Evolutionary conservation across 2,888 invertebrate species (phyloP).

Genomic region (Yponomeuta malinellus): DNA sequence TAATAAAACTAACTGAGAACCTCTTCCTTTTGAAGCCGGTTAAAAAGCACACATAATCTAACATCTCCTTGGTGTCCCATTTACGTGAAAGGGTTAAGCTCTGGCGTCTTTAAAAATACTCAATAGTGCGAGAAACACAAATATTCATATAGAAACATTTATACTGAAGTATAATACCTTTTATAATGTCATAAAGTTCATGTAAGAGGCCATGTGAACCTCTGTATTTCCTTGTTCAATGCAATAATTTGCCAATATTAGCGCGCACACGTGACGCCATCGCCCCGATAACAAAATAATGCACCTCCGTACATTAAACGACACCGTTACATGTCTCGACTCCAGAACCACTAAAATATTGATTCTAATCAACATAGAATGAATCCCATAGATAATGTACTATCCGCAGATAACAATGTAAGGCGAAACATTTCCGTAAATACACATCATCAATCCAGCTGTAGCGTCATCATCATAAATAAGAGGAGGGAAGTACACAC

Average conservation of each 20-base stretch:
- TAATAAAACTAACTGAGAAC: too few species aligned
- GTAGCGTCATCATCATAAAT: conserved; percentile 3
- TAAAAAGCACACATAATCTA: too few species aligned
- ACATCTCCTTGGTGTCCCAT: too few species aligned
- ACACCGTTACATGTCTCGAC: neutral
- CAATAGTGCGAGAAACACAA: too few species aligned
- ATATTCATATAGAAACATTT: too few species aligned
- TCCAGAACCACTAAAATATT: neutral
- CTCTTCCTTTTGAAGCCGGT: too few species aligned
- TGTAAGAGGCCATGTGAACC: neutral
- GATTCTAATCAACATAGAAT: neutral
- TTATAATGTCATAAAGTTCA: too few species aligned
- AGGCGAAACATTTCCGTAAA: neutral
- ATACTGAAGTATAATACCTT: too few species aligned
- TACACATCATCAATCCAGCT: neutral
- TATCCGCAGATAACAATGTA: neutral
- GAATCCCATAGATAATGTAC: neutral
- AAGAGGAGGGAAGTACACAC: conserved; percentile 2
- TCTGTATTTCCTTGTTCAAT: neutral
- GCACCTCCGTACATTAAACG: neutral
- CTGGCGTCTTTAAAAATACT: too few species aligned
- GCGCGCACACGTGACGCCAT: neutral
- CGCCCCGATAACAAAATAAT: neutral
- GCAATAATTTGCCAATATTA: neutral
- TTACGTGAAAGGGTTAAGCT: too few species aligned